These are phyloP conservation scores for Torymus auratus DNA, from an alignment of 2,888 invertebrate genomes.

Conservation along the genomic window DNA sequence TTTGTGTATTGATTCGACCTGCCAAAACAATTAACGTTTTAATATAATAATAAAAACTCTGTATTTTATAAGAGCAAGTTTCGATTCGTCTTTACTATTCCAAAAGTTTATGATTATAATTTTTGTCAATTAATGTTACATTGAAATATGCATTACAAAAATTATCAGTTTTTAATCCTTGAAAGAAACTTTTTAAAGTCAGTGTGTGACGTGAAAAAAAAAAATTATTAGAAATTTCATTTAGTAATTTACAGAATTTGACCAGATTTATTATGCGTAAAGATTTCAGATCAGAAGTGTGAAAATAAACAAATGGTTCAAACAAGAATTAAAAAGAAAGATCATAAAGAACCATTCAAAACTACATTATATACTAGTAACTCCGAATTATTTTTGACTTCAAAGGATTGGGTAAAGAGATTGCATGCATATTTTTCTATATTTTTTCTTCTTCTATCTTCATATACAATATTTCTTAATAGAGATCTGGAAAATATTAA, in stretches of 20 bases:
- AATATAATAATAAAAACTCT: too few relatives aligned
- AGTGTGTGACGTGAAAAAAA: not conserved
- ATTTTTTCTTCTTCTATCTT: slow-evolving; percentile 37
- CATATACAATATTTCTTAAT: slow-evolving; percentile 21
- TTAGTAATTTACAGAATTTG: slow-evolving; percentile 18
- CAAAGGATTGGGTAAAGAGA: slow-evolving; percentile 56
- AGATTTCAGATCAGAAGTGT: slow-evolving; percentile 54
- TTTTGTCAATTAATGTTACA: too few relatives aligned
- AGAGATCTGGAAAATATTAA: slow-evolving; percentile 29
- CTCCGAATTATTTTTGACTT: slow-evolving; percentile 51
- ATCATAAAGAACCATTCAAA: slow-evolving; percentile 44
- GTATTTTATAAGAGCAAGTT: too few relatives aligned
- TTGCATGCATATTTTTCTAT: slow-evolving; percentile 53
- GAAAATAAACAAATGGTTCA: slow-evolving; percentile 43
- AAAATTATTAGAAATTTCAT: not conserved
- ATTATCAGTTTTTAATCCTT: too few relatives aligned
- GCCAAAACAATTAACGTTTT: too few relatives aligned
- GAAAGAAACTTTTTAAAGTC: too few relatives aligned
- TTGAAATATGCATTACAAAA: too few relatives aligned
- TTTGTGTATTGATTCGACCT: too few relatives aligned
- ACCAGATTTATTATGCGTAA: slow-evolving; percentile 45
- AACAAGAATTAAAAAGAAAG: slow-evolving; percentile 38
- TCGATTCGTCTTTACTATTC: too few relatives aligned
- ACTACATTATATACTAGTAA: slow-evolving; percentile 53
- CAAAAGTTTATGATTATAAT: too few relatives aligned